Base-by-base conservation (phyloP, 2,113 vertebrate genomes). In the Ochotona princeps region DNA sequence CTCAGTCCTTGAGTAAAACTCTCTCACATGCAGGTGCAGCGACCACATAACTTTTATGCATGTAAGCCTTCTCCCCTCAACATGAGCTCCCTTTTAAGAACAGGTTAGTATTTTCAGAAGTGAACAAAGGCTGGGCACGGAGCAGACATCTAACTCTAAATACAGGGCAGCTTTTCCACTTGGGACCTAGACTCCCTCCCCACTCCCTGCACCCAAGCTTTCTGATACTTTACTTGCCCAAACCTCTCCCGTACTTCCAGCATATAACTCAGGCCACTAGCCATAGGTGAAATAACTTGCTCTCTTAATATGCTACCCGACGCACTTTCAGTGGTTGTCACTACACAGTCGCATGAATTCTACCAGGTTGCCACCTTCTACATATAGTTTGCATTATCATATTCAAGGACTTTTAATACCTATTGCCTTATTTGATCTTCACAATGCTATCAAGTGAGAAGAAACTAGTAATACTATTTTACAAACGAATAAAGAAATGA, bases 371-470 rank as follows among this genome's bases (percentile, higher is more conserved):
- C 28, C 17, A 88, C 70, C 35, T 63, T 76, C 25, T 17, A 79
- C 35, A 83, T 30, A 51, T 3, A 83, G 23, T 74, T 94, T 87
- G 89, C 30, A 57, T 76, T 87, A 44, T 61, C 90, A 67, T 26
- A 93, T 66, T 49, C n/a, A 78, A 95, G 81, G 21, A 1, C 57
- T 93, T 51, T 85, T 60, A 66, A 69, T 60, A 93, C 1, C 12
- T 67, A 83, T 21, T 75, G 87, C 75, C 60, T 73, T 44, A 67
- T 67, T 28, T 96, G 10, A 93, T 51, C 23, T 94, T 70, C 82
- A 20, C 49, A 92, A 88, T 25, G 82, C 28, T 85, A 69, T 74
- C 18, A 94, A 90, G 35, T 83, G 11, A 5, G 5, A 81, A 85
- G 30, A 30, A 86, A 79, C 61, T 70, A 87, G 70, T 73, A 67